phyloP scores from a whole-genome alignment of 2,888 invertebrate species.

The Hyppa rectilinea region DNA sequence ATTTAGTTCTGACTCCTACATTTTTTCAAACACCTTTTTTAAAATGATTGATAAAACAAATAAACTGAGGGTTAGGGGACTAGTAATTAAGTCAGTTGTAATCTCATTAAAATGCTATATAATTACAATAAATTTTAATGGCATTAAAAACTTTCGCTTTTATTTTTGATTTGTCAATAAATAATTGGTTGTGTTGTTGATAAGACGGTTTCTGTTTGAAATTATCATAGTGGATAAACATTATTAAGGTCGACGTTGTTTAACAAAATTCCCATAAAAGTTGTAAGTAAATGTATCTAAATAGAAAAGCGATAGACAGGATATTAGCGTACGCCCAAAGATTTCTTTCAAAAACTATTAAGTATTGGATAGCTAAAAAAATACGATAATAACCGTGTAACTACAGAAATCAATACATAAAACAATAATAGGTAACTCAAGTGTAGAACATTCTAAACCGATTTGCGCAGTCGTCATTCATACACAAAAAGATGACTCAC shows the following conservation, averaged over 20 bases:
- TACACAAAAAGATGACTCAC: conserved; percentile 91
- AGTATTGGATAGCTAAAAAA: neutral
- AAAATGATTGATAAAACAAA: neutral
- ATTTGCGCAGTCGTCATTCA: conserved; percentile 58
- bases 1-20: neutral
- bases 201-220: no score
- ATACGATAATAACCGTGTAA: neutral
- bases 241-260: neutral
- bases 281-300: neutral
- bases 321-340: conserved; percentile 1
- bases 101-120: conserved; percentile 25
- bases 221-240: neutral
- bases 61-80: neutral
- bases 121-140: conserved; percentile 26
- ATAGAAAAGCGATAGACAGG: neutral
- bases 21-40: neutral
- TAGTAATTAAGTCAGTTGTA: conserved; percentile 11
- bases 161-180: neutral
- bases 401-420: conserved; percentile 31
- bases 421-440: conserved; percentile 7
- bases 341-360: no score
- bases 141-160: neutral
- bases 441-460: conserved; percentile 70
- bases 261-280: neutral
- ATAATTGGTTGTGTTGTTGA: neutral